Base-by-base conservation (phyloP, 53 echinoderm and acorn worm species). In the Henricia sp. region DNA sequence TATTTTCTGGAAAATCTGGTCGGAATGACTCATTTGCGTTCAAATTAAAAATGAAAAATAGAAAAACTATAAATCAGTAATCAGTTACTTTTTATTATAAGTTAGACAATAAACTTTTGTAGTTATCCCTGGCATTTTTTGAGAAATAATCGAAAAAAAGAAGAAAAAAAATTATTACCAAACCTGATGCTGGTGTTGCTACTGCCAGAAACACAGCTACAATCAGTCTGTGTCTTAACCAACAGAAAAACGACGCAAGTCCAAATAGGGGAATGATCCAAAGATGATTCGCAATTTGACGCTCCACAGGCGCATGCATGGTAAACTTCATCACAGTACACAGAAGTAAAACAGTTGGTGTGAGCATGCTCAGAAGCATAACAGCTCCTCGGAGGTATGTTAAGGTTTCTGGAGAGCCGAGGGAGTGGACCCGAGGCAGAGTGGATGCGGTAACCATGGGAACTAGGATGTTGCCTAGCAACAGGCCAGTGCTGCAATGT, bases 401-500 rank as follows among this genome's bases (percentile, higher is more conserved):
- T 40, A 27, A 16, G n/a, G 53, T 33, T 26, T 71, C 28, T 38
- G 64, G 24, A 3, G 57, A 8, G 40, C 58, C 2, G 40, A 30
- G 26, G 32, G 24, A 3, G 35, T 53, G 26, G 3, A 57, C 34
- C 1, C 24, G 34, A 39, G 43, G 10, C 6, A 37, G 50, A 4
- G 73, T 64, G 29, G 76, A 86, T 34, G 55, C 20, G 0, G 76
- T 76, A 39, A 40, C 39, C 67, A 86, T 52, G 43, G 77, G 75
- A 6, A 52, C 52, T 24, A 86, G 76, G 29, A 76, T 37, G 67
- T 76, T 86, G 66, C 86, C 86, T 39, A 75, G 67, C 54, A 86
- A 40, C 46, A 86, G 37, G 32, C 86, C 86, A 52, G 39, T 26
- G 52, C 42, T 75, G 37, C 38, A 32, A 37, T 64, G 51, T 54